Base-by-base conservation (phyloP, 2,888 invertebrate genomes). In the Epinotia bilunana region DNA sequence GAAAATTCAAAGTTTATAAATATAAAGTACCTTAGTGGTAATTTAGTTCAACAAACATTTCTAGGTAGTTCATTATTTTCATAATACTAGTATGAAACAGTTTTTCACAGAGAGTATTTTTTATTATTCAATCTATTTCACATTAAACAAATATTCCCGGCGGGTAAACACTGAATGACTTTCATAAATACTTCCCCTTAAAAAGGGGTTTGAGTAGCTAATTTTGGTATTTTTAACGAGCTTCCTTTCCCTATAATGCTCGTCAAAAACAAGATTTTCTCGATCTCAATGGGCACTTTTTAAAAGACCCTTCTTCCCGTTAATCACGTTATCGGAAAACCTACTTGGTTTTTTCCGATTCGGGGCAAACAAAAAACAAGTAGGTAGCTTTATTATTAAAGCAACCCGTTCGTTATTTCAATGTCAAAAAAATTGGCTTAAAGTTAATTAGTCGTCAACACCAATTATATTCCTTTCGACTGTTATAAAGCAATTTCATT, bases 261-360 rank as follows among this genome's bases (percentile, higher is more conserved):
- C 57, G 75, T 62, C 60, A 23, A 75, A 72, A 72, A 65, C 75
- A 67, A 67, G 70, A 74, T 64, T 71, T 71, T 75, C 57, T 67
- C 71, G 62, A 72, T 75, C 75, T 75, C 75, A 75, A 75, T 72
- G 67, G 75, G 71, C 72, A 75, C 72, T 75, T 67, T 67, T 72
- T 61, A 75, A 72, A 75, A 67, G 67, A 67, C 16, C 72, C 61
- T 13, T 61, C 72, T 61, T 46, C 62, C 64, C 55, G 72, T 75
- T 75, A 75, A 75, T 75, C 71, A 71, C 71, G 65, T 72, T 72
- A 67, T 72, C 61, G 61, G 46, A 39, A 71, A 65, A 67, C 75
- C 71, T 62, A 65, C 46, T 65, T 62, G 61, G 65, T 13, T 23
- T 65, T 70, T 74, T 61, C 20, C 55, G 49, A 60, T 60, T 60